Conservation (phyloP, 2,888 invertebrate genomes). For the Drosophila rellima region DNA sequence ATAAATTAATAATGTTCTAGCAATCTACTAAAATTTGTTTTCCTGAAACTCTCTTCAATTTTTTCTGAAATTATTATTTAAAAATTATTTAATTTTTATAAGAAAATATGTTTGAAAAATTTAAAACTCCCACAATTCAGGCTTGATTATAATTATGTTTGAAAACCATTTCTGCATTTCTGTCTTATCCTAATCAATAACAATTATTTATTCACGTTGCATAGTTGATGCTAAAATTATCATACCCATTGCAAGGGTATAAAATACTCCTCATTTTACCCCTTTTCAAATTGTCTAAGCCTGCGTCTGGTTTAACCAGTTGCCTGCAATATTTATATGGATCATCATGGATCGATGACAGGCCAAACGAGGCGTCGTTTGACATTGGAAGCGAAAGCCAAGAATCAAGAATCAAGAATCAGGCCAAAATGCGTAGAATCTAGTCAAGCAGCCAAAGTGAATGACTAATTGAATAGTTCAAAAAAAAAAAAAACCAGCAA, state of each 20-base stretch:
- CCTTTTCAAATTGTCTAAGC: constrained; percentile 30
- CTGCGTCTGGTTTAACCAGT: constrained; percentile 66
- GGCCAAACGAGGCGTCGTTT: constrained; percentile 55
- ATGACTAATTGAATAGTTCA: constrained; percentile 39
- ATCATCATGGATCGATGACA: constrained; percentile 70
- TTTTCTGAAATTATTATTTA: too few relatives aligned
- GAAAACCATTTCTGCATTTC: too few relatives aligned
- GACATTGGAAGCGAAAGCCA: constrained; percentile 76
- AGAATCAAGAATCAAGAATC: constrained; percentile 39
- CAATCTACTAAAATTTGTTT: too few relatives aligned
- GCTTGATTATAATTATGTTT: too few relatives aligned
- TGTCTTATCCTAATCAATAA: too few relatives aligned
- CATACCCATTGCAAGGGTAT: background rate
- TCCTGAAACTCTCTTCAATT: too few relatives aligned
- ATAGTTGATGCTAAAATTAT: background rate
- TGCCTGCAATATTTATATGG: constrained; percentile 40
- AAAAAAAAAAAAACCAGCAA: background rate
- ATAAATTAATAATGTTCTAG: too few relatives aligned
- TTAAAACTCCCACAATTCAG: too few relatives aligned
- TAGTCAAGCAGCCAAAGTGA: constrained; percentile 25
- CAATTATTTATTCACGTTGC: too few relatives aligned
- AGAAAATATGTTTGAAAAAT: too few relatives aligned
- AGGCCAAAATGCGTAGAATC: constrained; percentile 65
- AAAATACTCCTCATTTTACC: background rate
- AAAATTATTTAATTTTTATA: too few relatives aligned